These are phyloP conservation scores for Crenichthys baileyi DNA, from an alignment of 2,797 vertebrate genomes.

Conservation along the genomic window DNA sequence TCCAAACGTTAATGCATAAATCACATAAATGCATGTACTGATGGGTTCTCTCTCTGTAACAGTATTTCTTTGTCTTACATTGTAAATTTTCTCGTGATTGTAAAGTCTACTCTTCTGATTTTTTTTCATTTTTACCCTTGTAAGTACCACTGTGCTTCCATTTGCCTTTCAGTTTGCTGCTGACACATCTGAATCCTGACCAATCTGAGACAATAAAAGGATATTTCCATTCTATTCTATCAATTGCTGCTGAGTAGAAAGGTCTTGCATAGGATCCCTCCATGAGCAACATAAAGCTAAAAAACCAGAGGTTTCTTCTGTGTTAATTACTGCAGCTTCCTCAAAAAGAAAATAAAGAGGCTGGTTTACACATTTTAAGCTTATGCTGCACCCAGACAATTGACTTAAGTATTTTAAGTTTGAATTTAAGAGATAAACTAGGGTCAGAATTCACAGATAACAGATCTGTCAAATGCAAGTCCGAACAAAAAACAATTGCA, in stretches of 20 bases:
- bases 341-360: conserved; percentile 18
- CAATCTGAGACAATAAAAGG: no score
- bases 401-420: not conserved
- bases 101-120: no score
- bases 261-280: conserved; percentile 45
- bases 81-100: no score
- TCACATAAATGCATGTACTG: conserved; percentile 65
- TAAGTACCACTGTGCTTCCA: no score
- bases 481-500: not conserved
- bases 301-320: conserved; percentile 54
- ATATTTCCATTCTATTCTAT: conserved; percentile 13
- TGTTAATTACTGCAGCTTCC: conserved; percentile 31
- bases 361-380: conserved; percentile 18
- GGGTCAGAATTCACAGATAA: not conserved
- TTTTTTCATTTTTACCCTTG: no score
- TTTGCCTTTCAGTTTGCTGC: no score
- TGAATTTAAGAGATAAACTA: not conserved
- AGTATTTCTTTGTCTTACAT: no score
- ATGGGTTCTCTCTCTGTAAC: conserved; percentile 61
- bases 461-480: no score
- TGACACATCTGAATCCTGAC: no score
- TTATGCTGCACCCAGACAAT: not conserved
- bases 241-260: conserved; percentile 76
- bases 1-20: conserved; percentile 71
- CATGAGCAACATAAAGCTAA: conserved; percentile 40